Base-by-base conservation (phyloP, 1,140 invertebrate genomes). In the Temnothorax nylanderi region DNA sequence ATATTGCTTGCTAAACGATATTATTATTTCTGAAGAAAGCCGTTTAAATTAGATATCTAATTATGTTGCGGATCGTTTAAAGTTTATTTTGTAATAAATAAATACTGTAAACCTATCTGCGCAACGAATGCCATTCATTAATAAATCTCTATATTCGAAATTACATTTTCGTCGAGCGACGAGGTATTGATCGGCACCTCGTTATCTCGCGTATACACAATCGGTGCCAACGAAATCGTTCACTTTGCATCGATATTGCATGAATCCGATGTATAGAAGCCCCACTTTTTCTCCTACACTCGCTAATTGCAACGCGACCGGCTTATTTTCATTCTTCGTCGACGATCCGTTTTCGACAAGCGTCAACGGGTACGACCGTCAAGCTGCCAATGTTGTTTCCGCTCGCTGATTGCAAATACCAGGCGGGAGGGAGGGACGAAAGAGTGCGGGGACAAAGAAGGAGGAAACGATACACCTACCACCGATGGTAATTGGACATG, bases 321-420 rank as follows among this genome's bases (percentile, higher is more conserved):
- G 87, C 71, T 87, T 89, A 89, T 87, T 89, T 87, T 89, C 60
- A 65, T 72, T 49, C 41, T 58, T 26, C 44, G 32, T 11, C 16
- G 44, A 44, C 10, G 62, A 77, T 74, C 60, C 71, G n/a, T 65
- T 54, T 75, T 71, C 87, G 41, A 72, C 60, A 32, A 58, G 41
- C 77, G 76, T 41, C 54, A 37, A 69, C 44, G 18, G 13, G 11
- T n/a, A 67, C 37, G 69, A 56, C n/a, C n/a, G 56, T 5, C 82
- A 54, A 67, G 37, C 88, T 87, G 82, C 56, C 90, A 72, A 91
- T 91, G 90, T 91, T 89, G 89, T 93, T 94, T 94, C 92, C 93
- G 91, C 65, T 76, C 86, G 90, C 60, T 93, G 93, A 93, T 92
- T 93, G 88, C 90, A 78, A 91, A 88, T 92, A 81, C 54, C 81